Base-by-base conservation (phyloP, 2,113 vertebrate species). In the Coracopsis vasa region DNA sequence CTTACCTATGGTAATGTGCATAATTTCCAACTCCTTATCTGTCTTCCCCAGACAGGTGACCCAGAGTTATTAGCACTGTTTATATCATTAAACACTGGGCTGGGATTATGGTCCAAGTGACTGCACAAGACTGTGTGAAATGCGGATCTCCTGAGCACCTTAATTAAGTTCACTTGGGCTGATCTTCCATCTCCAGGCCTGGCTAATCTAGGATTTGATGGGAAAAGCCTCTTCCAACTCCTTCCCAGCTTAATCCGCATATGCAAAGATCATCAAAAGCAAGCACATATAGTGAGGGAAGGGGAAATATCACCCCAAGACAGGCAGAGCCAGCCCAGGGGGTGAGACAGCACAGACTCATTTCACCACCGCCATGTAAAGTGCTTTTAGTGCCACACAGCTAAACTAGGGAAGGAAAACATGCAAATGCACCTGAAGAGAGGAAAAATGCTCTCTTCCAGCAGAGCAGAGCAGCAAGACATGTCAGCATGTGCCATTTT, bases 11-110 rank as follows among this genome's bases (percentile, higher is more conserved):
- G 79, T 95, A 95, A 95, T 90, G 72, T 80, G 88, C 70, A 77
- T 97, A 97, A 97, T 96, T 98, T 97, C 90, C 92, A 96, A 90
- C 94, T 97, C 90, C 97, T 98, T 98, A 97, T 98, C 98, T 97
- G 92, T 88, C 91, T 95, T 94, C 85, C 87, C 56, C 97, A 98
- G 97, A 94, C 94, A 97, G 97, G 96, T 97, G 95, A 98, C 97
- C 97, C 91, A 85, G 96, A 94, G 91, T 98, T 98, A 97, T 95
- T 98, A 98, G 73, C 66, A 51, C 88, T 87, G 95, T 95, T 97
- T 97, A 86, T 88, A 81, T 92, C 91, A 95, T 97, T 97, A 97
- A 98, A 66, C 75, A 69, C 91, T 81, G 81, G 91, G 66, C 91
- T 95, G 91, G 97, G 95, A 97, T 94, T 94, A 91, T 35, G 64